phyloP scores from a whole-genome alignment of 2,888 invertebrate species.

The Julus scandinavius region DNA sequence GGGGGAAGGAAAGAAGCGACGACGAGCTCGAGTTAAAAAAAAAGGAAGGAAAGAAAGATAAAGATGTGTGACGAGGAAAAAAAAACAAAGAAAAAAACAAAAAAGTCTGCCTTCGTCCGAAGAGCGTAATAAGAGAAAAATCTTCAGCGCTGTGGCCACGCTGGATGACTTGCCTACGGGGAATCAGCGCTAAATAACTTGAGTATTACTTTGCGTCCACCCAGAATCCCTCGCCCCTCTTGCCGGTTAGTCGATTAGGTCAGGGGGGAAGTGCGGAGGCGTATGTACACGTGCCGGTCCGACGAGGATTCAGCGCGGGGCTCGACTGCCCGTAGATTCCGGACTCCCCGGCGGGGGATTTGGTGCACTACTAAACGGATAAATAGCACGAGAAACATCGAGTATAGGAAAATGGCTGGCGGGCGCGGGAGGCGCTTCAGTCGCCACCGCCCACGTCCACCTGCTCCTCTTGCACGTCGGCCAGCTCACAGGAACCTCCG shows the following conservation, averaged over 20 bases:
- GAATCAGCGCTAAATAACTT: constrained; percentile 15
- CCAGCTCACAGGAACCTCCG: constrained; percentile 42
- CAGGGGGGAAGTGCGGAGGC: background rate
- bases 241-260: constrained; percentile 8
- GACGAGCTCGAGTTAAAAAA: background rate
- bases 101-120: background rate
- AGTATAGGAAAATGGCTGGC: constrained; percentile 12
- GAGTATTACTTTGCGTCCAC: constrained; percentile 33
- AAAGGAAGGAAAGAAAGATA: background rate
- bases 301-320: background rate
- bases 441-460: constrained; percentile 42
- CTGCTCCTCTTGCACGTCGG: constrained; percentile 54
- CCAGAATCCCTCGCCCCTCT: constrained; percentile 2
- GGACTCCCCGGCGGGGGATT: background rate
- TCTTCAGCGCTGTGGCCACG: background rate
- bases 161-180: background rate
- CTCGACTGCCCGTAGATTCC: background rate
- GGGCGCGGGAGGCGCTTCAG: constrained; percentile 37
- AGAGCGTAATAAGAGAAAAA: background rate
- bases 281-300: background rate
- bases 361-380: constrained; percentile 24
- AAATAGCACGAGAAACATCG: constrained; percentile 33
- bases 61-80: background rate
- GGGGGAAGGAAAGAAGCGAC: too few species aligned
- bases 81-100: background rate